A percentile compares a stretch with the other conserved stretches of the same genome.
Conservation (phyloP, 2,113 vertebrate species). For the Illadopsis cleaveri region DNA sequence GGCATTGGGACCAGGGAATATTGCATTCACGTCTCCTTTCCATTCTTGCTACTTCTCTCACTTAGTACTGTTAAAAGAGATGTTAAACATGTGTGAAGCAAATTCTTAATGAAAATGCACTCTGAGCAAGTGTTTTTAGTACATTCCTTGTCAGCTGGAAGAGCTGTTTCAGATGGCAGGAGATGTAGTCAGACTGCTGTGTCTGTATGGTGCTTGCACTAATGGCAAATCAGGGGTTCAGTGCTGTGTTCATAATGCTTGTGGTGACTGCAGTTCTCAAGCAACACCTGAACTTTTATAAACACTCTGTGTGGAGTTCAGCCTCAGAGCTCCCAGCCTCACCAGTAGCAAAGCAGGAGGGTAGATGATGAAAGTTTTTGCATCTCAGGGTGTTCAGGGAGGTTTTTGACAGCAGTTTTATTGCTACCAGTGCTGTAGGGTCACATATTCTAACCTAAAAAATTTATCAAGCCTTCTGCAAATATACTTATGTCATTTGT, state of each 20-base stretch:
- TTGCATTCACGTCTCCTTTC: background rate
- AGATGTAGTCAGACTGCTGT: background rate
- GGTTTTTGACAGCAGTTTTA: constrained; percentile 15
- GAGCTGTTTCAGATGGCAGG: background rate
- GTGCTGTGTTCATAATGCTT: background rate
- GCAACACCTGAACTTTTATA: background rate
- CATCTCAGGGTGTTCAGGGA: background rate
- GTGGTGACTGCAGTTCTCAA: constrained; percentile 39
- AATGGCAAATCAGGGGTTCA: background rate
- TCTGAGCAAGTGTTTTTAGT: background rate
- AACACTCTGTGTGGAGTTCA: background rate
- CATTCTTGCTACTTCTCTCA: background rate
- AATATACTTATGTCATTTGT: background rate
- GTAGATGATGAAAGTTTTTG: background rate
- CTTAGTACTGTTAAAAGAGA: background rate
- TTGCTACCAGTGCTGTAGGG: background rate
- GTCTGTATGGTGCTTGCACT: background rate
- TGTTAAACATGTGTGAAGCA: background rate
- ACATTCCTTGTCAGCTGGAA: background rate
- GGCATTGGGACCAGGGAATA: background rate
- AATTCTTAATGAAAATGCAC: background rate
- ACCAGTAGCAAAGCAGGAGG: background rate
- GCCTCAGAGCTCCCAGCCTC: constrained; percentile 12
- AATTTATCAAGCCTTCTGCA: background rate
- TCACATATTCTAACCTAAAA: background rate